Percentiles rank a stretch among this genome's conserved stretches.
These are phyloP conservation scores for Argynnis bischoffii DNA, from an alignment of 2,888 invertebrate species.

Conservation along the genomic window DNA sequence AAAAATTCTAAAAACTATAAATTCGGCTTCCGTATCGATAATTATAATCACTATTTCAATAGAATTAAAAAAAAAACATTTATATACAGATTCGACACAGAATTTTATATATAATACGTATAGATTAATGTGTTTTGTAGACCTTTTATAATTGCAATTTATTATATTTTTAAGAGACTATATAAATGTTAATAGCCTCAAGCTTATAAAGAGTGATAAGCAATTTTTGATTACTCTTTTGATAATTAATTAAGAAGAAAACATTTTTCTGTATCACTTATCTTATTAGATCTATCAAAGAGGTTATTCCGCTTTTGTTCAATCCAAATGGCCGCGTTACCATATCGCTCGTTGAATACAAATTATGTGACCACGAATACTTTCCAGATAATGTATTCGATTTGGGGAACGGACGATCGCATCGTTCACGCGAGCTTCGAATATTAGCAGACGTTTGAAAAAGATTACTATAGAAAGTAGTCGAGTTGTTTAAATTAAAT, in stretches of 20 bases:
- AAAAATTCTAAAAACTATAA: too few relatives aligned
- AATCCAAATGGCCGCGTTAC: slow-evolving; percentile 37
- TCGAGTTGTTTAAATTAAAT: background rate
- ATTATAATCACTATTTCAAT: too few relatives aligned
- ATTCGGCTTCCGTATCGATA: too few relatives aligned
- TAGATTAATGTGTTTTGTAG: too few relatives aligned
- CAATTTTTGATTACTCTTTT: too few relatives aligned
- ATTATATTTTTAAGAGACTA: too few relatives aligned
- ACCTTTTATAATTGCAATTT: too few relatives aligned
- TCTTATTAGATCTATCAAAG: background rate
- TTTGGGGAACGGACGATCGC: slow-evolving; percentile 65
- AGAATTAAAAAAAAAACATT: too few relatives aligned
- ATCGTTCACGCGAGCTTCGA: slow-evolving; percentile 76
- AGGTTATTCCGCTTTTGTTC: slow-evolving; percentile 26
- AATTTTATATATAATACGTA: too few relatives aligned
- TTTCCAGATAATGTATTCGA: slow-evolving; percentile 74
- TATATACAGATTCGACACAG: too few relatives aligned
- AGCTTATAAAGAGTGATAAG: too few relatives aligned
- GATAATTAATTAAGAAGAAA: background rate
- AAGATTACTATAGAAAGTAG: slow-evolving; percentile 22
- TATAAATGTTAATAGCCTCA: too few relatives aligned
- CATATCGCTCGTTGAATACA: slow-evolving; percentile 56
- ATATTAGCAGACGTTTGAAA: slow-evolving; percentile 49
- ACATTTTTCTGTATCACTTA: background rate
- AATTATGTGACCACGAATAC: slow-evolving; percentile 70